Base-by-base conservation (phyloP, 2,113 vertebrate genomes). In the Dryoscopus gambensis region DNA sequence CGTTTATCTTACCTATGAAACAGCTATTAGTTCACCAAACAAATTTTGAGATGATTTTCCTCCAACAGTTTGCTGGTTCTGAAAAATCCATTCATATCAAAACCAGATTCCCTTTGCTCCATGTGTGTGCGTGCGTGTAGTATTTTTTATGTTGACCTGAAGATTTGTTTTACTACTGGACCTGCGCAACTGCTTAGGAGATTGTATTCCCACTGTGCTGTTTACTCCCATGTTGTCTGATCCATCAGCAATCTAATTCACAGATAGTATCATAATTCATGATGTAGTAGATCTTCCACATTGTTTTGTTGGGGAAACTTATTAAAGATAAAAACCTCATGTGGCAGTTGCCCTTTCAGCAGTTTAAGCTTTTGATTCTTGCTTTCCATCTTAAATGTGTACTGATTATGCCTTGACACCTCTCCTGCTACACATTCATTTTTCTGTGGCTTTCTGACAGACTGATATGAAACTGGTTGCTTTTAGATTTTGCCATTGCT, bases 1-100 rank as follows among this genome's bases (percentile, higher is more conserved):
- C 67, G 50, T 96, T 96, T 94, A 76, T 95, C 89, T 97, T 95
- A 63, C 49, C 70, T 47, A 25, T 53, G 85, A 93, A 97, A 86
- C 64, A 87, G 57, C 89, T 92, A 20, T 53, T 91, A 91, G 68
- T 89, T 90, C 88, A 53, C 86, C 40, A 57, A 84, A 86, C 81
- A 96, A 89, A 96, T 93, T 89, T 91, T 60, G 82, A 49, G 76
- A 84, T 56, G 33, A 90, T 97, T 96, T 96, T 92, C 53, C 84
- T 94, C 68, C 88, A 94, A 70, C 67, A 57, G 64, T 83, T 83
- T 91, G 60, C 69, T 89, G 73, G 91, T 92, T 93, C 70, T 93
- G 83, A 97, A 96, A 97, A 94, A 93, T 82, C 81, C 50, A 85
- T 94, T 96, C 56, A 25, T 95, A 90, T 91, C 77, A 87, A 93